Percentiles rank a stretch among this genome's conserved stretches.
These are phyloP conservation scores for Anthonomus grandis DNA, from an alignment of 1,140 invertebrate genomes.

Conservation along the genomic window DNA sequence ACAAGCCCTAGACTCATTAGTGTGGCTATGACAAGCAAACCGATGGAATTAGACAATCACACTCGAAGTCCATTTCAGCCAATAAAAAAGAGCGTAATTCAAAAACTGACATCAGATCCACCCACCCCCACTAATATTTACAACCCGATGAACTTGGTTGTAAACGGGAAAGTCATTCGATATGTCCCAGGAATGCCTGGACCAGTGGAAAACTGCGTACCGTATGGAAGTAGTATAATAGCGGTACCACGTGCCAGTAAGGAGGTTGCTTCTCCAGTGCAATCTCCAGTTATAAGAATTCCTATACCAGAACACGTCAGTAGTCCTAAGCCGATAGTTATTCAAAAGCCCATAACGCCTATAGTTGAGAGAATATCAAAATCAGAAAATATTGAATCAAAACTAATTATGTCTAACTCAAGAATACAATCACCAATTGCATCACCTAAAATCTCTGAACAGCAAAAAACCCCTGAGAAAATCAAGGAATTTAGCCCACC, in stretches of 20 bases:
- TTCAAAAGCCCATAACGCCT: slow-evolving; percentile 1
- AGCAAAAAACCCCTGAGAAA: slow-evolving; percentile 5
- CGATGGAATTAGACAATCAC: background rate
- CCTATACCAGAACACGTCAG: background rate
- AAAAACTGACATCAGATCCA: background rate
- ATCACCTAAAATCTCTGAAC: background rate
- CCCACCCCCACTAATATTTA: slow-evolving; percentile 49
- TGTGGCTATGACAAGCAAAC: background rate
- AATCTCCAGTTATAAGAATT: slow-evolving; percentile 1
- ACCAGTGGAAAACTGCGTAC: slow-evolving; percentile 50
- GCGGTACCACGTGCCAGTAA: slow-evolving; percentile 5
- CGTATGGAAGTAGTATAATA: slow-evolving; percentile 27
- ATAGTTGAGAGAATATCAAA: background rate
- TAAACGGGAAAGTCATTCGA: slow-evolving; percentile 59
- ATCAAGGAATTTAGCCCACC: background rate
- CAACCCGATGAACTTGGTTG: slow-evolving; percentile 62
- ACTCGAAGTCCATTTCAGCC: background rate
- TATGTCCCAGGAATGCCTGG: slow-evolving; percentile 80
- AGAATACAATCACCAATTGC: background rate
- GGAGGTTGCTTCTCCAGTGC: slow-evolving; percentile 6
- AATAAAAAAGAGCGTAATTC: background rate
- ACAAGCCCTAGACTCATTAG: background rate
- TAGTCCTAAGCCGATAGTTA: background rate
- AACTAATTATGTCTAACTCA: background rate
- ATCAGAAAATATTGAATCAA: background rate